These are phyloP conservation scores for Potamarius usumacintae DNA, from an alignment of 2,113 vertebrate genomes.

Conservation along the genomic window DNA sequence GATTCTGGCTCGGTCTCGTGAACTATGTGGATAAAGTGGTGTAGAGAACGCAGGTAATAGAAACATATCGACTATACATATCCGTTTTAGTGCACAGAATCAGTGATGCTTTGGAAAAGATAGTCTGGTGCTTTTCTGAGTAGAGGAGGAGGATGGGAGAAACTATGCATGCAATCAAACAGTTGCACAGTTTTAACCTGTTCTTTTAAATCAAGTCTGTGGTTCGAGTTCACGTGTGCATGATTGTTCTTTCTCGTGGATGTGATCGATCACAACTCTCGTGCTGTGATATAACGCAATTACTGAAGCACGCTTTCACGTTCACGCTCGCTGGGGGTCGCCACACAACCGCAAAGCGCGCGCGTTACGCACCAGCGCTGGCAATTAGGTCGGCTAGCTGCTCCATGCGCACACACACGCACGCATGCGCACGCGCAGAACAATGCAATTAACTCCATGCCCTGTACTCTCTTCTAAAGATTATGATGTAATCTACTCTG, in stretches of 20 bases:
- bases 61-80: background rate
- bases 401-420: constrained; percentile 12
- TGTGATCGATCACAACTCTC: background rate
- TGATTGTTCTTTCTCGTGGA: background rate
- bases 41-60: constrained; percentile 75
- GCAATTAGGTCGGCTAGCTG: constrained; percentile 52
- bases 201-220: background rate
- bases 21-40: constrained; percentile 79
- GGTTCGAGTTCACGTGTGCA: background rate
- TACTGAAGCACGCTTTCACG: constrained; percentile 21
- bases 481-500: constrained; percentile 31
- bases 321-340: constrained; percentile 69
- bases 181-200: constrained; percentile 39
- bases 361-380: constrained; percentile 31
- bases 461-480: constrained; percentile 34
- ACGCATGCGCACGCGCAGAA: constrained; percentile 7
- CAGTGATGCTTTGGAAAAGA: background rate
- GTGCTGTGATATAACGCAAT: constrained; percentile 21
- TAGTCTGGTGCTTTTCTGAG: background rate
- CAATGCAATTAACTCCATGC: constrained; percentile 42
- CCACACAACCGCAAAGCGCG: constrained; percentile 61
- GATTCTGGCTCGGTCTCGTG: constrained; percentile 68
- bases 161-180: constrained; percentile 66
- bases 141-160: background rate
- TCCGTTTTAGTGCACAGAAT: background rate